Base-by-base conservation (phyloP, 2,797 vertebrate genomes). In the Coilia nasus region DNA sequence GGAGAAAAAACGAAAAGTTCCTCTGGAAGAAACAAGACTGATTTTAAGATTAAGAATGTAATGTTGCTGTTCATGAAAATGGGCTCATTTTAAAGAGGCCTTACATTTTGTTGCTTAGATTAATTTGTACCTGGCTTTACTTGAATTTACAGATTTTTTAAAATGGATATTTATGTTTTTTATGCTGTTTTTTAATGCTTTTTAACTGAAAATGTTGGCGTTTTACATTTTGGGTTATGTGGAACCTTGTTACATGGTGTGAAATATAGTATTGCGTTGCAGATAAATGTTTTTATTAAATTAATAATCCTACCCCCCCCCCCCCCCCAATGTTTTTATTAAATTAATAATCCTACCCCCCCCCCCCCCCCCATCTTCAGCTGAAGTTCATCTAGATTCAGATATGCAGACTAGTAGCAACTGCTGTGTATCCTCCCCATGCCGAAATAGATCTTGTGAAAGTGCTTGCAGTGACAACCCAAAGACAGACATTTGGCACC, bases 1-100 rank as follows among this genome's bases (percentile, higher is more conserved):
- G 98, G 98, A 97, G 96, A 92, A 95, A 94, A 54, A 99, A 99
- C 71, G 97, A 99, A 15, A 97, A 96, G 78, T 99, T 99, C 92
- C 87, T 99, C 2, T 99, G 98, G 98, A 98, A 96, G 92, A 96
- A 95, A 89, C 64, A 71, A 35, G 35, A 78, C 19, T 41, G 41
- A 41, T 78, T 41, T 7, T 21, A 44, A 19, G 19, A 78, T 44
- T 1, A 78, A 44, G 71, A 78, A 44, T 78, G 35, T 71, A 71
- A 71, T 71, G 50, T 54, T 54, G 50, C 2, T 14, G 7, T 28
- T 67, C 23, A 17, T 62, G 21, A 80, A 23, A 19, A 54, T 41
- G 6, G 21, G 2, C 0, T 12, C 17, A 14, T 57, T 83, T 86
- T 82, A 14, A 19, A 35, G 57, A 28, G 41, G 78, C 19, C 4